These are phyloP conservation scores for Morbakka virulenta DNA, from an alignment of 30 jellyfish, hydroid and myxozoan genomes.

Conservation along the genomic window DNA sequence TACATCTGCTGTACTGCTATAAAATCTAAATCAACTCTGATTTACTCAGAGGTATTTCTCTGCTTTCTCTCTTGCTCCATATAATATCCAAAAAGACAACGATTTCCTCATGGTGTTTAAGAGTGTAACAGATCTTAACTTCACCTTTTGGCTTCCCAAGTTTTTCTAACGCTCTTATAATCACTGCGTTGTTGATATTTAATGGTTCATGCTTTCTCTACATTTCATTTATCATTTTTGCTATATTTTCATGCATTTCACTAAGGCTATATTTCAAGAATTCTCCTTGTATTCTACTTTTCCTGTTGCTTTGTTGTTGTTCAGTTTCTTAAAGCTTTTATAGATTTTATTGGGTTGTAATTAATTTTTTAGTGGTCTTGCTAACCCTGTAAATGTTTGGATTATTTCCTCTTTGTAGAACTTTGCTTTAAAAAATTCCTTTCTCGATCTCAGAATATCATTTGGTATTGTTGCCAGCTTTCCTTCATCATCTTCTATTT, in stretches of 20 bases:
- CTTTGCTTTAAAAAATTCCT: conserved; percentile 20
- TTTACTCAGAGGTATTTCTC: conserved; percentile 7
- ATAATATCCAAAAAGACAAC: too few relatives aligned
- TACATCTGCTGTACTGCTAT: conserved; percentile 30
- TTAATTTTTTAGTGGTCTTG: conserved; percentile 25
- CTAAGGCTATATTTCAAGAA: background rate
- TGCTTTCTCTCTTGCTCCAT: too few relatives aligned
- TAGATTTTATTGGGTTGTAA: too few relatives aligned
- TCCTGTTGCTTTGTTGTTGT: too few relatives aligned
- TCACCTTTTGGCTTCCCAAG: conserved; percentile 23
- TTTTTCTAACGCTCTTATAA: conserved; percentile 6
- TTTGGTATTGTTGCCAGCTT: conserved; percentile 13
- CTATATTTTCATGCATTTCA: conserved; percentile 1
- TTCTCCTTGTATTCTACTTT: conserved; percentile 23
- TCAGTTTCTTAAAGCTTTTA: too few relatives aligned
- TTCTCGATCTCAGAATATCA: conserved; percentile 7
- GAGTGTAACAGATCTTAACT: conserved; percentile 28
- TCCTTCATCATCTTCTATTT: conserved; percentile 28
- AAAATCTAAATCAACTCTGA: conserved; percentile 14
- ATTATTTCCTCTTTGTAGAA: conserved; percentile 25
- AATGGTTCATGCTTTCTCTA: conserved; percentile 1
- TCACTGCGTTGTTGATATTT: conserved; percentile 11
- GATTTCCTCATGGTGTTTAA: background rate
- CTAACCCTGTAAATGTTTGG: conserved; percentile 16
- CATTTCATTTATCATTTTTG: conserved; percentile 2